A percentile compares a stretch with the other conserved stretches of the same genome.
Conservation (phyloP, 2,113 vertebrate genomes). For the Urocolius indicus region DNA sequence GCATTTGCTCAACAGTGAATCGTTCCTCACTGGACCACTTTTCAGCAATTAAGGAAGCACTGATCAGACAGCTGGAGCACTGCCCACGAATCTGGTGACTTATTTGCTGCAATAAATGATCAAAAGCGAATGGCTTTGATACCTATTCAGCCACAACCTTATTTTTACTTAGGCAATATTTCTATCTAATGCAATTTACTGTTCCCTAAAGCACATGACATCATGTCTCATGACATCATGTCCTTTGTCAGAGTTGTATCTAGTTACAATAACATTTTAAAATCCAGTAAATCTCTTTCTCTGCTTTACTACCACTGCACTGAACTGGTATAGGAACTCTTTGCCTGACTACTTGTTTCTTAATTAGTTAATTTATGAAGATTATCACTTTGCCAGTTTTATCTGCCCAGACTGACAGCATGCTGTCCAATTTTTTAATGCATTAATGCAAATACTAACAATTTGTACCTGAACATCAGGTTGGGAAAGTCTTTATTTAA, state of each 20-base stretch:
- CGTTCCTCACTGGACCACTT: neutral
- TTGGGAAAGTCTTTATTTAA: neutral
- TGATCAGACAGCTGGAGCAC: neutral
- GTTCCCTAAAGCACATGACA: neutral
- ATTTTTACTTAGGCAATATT: neutral
- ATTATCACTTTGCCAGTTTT: neutral
- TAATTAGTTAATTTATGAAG: neutral
- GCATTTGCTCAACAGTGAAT: neutral
- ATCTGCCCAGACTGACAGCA: neutral
- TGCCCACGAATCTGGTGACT: neutral
- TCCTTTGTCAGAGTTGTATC: neutral
- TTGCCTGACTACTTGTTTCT: neutral
- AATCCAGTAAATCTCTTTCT: neutral
- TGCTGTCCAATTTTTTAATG: neutral
- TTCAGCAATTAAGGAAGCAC: neutral
- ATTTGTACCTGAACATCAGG: neutral
- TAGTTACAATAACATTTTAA: neutral
- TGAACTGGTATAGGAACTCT: neutral
- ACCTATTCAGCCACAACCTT: neutral
- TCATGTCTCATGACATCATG: no score
- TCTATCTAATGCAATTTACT: neutral
- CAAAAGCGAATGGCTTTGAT: neutral
- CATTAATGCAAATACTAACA: neutral
- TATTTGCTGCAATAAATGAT: neutral
- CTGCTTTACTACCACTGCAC: neutral